phyloP scores from a whole-genome alignment of 2,888 invertebrate species.

The Oligia strigilis region DNA sequence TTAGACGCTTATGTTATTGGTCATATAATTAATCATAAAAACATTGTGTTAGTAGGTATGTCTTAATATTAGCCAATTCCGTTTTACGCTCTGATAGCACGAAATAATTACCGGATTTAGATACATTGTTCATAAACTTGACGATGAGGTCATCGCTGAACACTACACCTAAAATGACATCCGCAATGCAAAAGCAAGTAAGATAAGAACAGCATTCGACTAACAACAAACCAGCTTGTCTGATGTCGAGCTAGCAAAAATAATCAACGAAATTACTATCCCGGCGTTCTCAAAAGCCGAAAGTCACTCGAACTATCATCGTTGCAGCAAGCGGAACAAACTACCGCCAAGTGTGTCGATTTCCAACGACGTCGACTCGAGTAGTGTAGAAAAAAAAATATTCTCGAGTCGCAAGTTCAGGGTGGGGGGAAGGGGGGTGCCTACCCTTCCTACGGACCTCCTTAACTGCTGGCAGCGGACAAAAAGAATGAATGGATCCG shows the following conservation, averaged over 20 bases:
- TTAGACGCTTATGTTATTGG: neutral
- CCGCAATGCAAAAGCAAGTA: conserved; percentile 11
- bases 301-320: conserved; percentile 89
- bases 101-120: conserved; percentile 41
- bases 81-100: conserved; percentile 30
- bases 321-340: conserved; percentile 85
- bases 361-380: conserved; percentile 84
- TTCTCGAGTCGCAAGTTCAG: conserved; percentile 89
- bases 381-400: conserved; percentile 88
- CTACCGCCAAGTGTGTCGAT: conserved; percentile 90
- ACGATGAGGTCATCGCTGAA: conserved; percentile 35
- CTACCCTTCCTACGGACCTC: conserved; percentile 83
- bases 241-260: conserved; percentile 64
- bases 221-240: conserved; percentile 58
- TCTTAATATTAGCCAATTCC: conserved; percentile 29
- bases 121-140: conserved; percentile 24
- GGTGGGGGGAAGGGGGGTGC: conserved; percentile 73
- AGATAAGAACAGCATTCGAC: conserved; percentile 45
- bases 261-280: conserved; percentile 77
- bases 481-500: conserved; percentile 91
- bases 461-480: conserved; percentile 89
- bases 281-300: conserved; percentile 75
- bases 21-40: neutral
- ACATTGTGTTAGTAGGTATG: conserved; percentile 16
- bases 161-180: neutral